Conservation (phyloP, 1,140 invertebrate species). For the Drosophila dunni region DNA sequence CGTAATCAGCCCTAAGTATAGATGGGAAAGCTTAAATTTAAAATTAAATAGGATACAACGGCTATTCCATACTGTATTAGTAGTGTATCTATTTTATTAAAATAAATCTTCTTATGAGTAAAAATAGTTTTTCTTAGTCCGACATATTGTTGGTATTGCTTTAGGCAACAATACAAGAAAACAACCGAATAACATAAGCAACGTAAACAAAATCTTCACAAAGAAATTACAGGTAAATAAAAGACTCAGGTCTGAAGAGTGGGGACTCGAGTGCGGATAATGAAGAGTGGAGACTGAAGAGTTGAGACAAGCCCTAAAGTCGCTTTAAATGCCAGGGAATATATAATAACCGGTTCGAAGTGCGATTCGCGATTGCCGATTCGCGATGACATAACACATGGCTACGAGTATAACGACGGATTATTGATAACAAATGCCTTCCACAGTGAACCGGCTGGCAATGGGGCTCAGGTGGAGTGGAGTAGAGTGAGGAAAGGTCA, state of each 20-base stretch:
- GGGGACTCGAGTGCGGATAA: no score
- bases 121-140: neutral
- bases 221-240: slow-evolving; percentile 37
- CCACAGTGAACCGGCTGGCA: neutral
- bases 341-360: slow-evolving; percentile 63
- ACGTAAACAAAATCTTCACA: slow-evolving; percentile 17
- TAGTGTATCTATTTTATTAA: no score
- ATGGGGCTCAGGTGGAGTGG: slow-evolving; percentile 2
- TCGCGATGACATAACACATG: slow-evolving; percentile 72
- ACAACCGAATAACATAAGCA: slow-evolving; percentile 3
- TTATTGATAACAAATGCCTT: slow-evolving; percentile 57
- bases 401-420: slow-evolving; percentile 67
- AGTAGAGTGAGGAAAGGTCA: slow-evolving; percentile 62
- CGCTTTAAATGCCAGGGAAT: slow-evolving; percentile 68
- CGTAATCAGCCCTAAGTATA: no score
- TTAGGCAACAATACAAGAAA: neutral
- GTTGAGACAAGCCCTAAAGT: slow-evolving; percentile 54
- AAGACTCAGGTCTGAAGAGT: neutral
- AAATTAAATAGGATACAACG: no score
- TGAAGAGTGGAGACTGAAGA: no score
- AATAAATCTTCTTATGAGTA: no score
- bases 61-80: no score
- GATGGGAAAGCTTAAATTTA: no score
- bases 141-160: neutral
- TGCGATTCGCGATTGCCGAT: slow-evolving; percentile 17